Percentiles rank a stretch among this genome's conserved stretches.
These are phyloP conservation scores for Galendromus occidentalis DNA, from an alignment of 1,140 invertebrate species.

Conservation along the genomic window DNA sequence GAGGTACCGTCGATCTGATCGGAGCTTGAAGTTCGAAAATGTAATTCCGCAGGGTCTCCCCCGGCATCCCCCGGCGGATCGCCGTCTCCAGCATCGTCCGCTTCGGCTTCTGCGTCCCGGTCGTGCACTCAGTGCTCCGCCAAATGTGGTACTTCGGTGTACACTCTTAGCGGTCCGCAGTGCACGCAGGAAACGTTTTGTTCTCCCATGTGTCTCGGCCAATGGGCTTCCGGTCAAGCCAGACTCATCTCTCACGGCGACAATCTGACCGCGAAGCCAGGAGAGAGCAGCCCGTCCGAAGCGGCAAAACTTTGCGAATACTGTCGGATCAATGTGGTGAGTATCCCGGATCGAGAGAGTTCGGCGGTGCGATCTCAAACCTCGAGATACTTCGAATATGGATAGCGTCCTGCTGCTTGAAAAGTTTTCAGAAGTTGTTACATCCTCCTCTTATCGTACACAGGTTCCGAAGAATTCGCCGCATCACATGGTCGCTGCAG, in stretches of 20 bases:
- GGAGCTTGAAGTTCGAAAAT: no score
- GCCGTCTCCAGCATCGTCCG: no score
- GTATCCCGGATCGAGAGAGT: background rate
- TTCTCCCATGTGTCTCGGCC: background rate
- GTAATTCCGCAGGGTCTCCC: no score
- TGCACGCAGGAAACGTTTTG: conserved; percentile 11
- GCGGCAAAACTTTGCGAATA: background rate
- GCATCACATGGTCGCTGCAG: conserved; percentile 7
- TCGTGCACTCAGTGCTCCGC: conserved; percentile 1
- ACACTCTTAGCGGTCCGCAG: conserved; percentile 2
- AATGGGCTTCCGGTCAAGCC: conserved; percentile 10
- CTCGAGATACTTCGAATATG: no score
- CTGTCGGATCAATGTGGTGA: background rate
- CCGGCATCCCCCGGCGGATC: no score
- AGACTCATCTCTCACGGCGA: background rate
- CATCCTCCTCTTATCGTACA: no score
- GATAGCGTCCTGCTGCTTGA: no score
- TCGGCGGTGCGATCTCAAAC: background rate
- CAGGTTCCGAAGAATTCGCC: conserved; percentile 7
- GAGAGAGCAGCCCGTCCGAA: background rate
- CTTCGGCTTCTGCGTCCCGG: background rate
- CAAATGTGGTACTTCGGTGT: conserved; percentile 9
- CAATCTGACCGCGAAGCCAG: background rate
- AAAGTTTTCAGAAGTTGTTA: background rate
- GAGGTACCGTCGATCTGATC: no score